phyloP scores from a whole-genome alignment of 2,113 vertebrate genomes.

The Prietella phreatophila region DNA sequence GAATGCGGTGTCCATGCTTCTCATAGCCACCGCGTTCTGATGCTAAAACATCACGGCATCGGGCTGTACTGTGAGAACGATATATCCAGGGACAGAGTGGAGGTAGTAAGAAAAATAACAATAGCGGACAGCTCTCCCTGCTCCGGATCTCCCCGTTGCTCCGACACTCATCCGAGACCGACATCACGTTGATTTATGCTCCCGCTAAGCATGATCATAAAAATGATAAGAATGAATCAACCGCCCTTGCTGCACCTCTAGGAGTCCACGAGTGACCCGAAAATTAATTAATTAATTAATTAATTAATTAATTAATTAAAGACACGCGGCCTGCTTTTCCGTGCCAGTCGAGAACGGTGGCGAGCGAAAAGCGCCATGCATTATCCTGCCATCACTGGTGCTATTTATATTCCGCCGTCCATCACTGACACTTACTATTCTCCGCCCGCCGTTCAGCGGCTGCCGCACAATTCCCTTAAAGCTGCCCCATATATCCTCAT shows the following conservation, averaged over 20 bases:
- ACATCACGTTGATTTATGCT: constrained; percentile 71
- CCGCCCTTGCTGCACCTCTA: constrained; percentile 70
- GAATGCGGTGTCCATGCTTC: background rate
- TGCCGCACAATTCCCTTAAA: constrained; percentile 75
- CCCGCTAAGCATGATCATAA: constrained; percentile 69
- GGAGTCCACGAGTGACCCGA: constrained; percentile 71
- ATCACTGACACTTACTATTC: constrained; percentile 79
- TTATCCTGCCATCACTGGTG: constrained; percentile 79
- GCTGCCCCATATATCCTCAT: constrained; percentile 75
- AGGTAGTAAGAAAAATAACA: constrained; percentile 49
- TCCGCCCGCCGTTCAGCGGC: constrained; percentile 60
- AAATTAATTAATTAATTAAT: too few relatives aligned
- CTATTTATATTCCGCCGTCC: constrained; percentile 82
- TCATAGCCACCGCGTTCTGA: constrained; percentile 26
- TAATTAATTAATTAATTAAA: too few relatives aligned
- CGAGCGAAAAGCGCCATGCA: constrained; percentile 74
- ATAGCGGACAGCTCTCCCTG: constrained; percentile 40
- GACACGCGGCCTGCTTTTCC: constrained; percentile 39
- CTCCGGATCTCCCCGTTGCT: constrained; percentile 18
- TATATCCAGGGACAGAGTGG: constrained; percentile 20
- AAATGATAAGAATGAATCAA: constrained; percentile 80
- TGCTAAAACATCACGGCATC: constrained; percentile 26
- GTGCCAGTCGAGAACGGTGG: constrained; percentile 73
- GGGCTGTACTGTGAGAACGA: constrained; percentile 12
- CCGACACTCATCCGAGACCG: constrained; percentile 55